These are phyloP conservation scores for Xiphophorus birchmanni DNA, from an alignment of 2,797 vertebrate genomes.

Conservation along the genomic window DNA sequence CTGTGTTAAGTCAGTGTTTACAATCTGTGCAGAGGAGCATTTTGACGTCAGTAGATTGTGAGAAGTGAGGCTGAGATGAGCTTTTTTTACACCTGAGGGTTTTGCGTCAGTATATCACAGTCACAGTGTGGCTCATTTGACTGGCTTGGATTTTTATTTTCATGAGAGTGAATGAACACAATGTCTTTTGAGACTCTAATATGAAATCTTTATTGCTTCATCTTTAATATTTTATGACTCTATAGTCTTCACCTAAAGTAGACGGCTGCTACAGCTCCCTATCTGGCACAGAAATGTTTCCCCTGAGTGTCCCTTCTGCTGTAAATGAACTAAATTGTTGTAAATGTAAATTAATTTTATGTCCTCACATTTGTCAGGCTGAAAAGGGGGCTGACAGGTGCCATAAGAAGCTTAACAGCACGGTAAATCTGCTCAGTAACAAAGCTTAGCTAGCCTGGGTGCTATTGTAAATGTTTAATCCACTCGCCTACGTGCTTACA, in stretches of 20 bases:
- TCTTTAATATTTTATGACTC: slow-evolving; percentile 24
- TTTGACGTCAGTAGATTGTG: slow-evolving; percentile 15
- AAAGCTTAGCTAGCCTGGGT: slow-evolving; percentile 7
- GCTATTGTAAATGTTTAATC: not conserved
- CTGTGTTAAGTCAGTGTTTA: not conserved
- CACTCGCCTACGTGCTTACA: not conserved
- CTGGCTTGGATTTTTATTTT: slow-evolving; percentile 11
- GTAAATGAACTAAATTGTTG: slow-evolving; percentile 12
- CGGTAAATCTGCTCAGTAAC: slow-evolving; percentile 24
- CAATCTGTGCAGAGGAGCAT: slow-evolving; percentile 17
- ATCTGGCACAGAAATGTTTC: not conserved
- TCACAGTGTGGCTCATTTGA: slow-evolving; percentile 22
- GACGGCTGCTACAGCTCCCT: slow-evolving; percentile 6
- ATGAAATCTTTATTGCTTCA: slow-evolving; percentile 5
- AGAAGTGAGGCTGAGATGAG: slow-evolving; percentile 11
- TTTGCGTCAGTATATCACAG: slow-evolving; percentile 33
- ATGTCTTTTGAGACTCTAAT: slow-evolving; percentile 3
- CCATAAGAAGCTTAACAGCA: slow-evolving; percentile 27
- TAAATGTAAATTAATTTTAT: slow-evolving; percentile 4
- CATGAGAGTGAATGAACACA: slow-evolving; percentile 16
- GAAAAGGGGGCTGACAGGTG: slow-evolving; percentile 26
- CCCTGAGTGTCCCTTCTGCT: not conserved
- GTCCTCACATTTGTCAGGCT: slow-evolving; percentile 12
- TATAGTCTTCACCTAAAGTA: slow-evolving; percentile 3
- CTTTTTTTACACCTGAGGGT: slow-evolving; percentile 32